A percentile compares a stretch with the other conserved stretches of the same genome.
Evolutionary conservation across 1,140 invertebrate species (phyloP).

Genomic region (Microplitis demolitor): DNA sequence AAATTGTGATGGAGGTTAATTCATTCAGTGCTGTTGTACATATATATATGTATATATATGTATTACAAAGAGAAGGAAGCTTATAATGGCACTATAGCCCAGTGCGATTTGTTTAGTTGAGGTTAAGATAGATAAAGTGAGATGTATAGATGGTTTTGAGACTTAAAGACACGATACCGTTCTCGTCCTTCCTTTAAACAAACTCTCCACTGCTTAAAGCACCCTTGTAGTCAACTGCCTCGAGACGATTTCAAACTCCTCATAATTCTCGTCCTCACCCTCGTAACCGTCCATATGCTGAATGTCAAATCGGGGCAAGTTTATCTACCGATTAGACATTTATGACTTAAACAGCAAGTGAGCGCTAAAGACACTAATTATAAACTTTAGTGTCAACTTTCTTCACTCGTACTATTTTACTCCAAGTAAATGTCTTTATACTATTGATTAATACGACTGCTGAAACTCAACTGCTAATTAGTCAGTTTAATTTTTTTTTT

Average conservation of each 20-base stretch:
- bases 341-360: slow-evolving; percentile 34
- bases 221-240: slow-evolving; percentile 14
- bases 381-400: slow-evolving; percentile 22
- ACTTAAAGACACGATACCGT: neutral
- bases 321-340: slow-evolving; percentile 40
- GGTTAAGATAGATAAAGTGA: slow-evolving; percentile 10
- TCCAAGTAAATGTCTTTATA: neutral
- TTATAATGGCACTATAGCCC: neutral
- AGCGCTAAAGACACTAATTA: slow-evolving; percentile 31
- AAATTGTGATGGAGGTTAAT: slow-evolving; percentile 26
- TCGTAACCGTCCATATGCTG: neutral
- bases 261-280: neutral
- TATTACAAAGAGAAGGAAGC: neutral
- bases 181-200: slow-evolving; percentile 12
- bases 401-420: neutral
- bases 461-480: too few relatives aligned
- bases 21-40: slow-evolving; percentile 13
- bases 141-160: slow-evolving; percentile 6
- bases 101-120: slow-evolving; percentile 12
- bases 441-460: neutral
- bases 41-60: slow-evolving; percentile 6
- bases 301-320: slow-evolving; percentile 24
- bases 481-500: too few relatives aligned
- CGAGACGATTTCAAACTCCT: neutral
- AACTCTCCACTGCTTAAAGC: slow-evolving; percentile 3